Base-by-base conservation (phyloP, 2,797 vertebrate genomes). In the Parambassis ranga region DNA sequence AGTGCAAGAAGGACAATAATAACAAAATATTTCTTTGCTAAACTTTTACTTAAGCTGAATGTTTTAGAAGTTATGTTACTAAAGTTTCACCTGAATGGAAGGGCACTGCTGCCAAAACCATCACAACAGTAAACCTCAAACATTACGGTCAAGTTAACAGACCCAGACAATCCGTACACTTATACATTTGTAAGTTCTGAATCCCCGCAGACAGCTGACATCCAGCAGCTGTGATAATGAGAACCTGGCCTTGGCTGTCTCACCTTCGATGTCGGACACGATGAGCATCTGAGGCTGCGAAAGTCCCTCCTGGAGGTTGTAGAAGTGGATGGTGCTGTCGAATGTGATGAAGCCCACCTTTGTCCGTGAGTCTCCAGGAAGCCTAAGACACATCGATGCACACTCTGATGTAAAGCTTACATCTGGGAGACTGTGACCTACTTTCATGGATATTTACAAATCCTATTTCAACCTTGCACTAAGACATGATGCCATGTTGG, bases 261-360 rank as follows among this genome's bases (percentile, higher is more conserved):
- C 92, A 98, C 97, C 96, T 90, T 98, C 96, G 19, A 97, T 95
- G 92, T 98, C 97, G 10, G 97, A 98, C 68, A 98, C 94, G 7
- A 98, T 95, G 60, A 98, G 94, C 97, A 98, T 98, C 89, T 98
- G 97, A 35, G 97, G 96, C 85, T 98, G 97, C 33, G 96, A 96
- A 33, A 98, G 94, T 44, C 96, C 96, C 89, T 98, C 96, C 85
- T 98, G 96, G 60, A 98, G 95, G 83, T 96, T 96, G 90, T 98
- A 98, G 92, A 98, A 98, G 83, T 98, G 97, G 89, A 98, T 94
- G 85, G 95, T 97, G 90, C 96, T 98, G 90, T 98, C 96, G 78
- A 98, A 98, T 0, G 97, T 98, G 90, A 98, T 94, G 84, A 98
- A 98, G 78, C 96, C 97, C 31, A 98, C 93, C 88, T 97, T 98